Conservation (phyloP, 2,888 invertebrate species). For the Synergus gifuensis region DNA sequence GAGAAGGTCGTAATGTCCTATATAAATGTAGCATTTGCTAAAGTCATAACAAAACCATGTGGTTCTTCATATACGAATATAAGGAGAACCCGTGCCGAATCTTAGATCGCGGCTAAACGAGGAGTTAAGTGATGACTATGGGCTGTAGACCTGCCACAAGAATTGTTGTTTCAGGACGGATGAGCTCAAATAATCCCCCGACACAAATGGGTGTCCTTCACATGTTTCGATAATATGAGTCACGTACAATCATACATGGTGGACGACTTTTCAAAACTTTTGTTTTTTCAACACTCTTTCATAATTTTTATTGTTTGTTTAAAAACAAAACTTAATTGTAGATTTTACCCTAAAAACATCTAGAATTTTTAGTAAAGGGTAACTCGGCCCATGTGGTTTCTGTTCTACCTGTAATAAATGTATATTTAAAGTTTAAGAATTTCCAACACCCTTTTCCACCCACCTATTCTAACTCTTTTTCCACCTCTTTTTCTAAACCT, state of each 20-base stretch:
- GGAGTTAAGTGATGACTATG: constrained; percentile 56
- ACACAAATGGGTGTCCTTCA: not conserved
- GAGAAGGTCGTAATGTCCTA: not conserved
- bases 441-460: no score
- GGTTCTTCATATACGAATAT: not conserved
- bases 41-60: not conserved
- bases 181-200: constrained; percentile 47
- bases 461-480: no score
- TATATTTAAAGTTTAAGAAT: no score
- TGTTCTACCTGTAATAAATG: no score
- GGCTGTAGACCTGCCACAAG: constrained; percentile 43
- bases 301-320: no score
- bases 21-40: not conserved
- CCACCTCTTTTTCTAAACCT: no score
- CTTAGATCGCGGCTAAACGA: constrained; percentile 60
- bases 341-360: no score
- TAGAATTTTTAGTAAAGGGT: no score
- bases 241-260: not conserved
- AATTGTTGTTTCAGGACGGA: constrained; percentile 64
- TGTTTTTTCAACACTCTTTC: not conserved
- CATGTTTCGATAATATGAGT: not conserved
- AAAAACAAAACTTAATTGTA: no score
- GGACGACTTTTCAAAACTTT: not conserved
- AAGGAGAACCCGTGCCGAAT: constrained; percentile 56
- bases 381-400: no score